Conservation (phyloP, 2,113 vertebrate genomes). For the Collichthys lucidus region DNA sequence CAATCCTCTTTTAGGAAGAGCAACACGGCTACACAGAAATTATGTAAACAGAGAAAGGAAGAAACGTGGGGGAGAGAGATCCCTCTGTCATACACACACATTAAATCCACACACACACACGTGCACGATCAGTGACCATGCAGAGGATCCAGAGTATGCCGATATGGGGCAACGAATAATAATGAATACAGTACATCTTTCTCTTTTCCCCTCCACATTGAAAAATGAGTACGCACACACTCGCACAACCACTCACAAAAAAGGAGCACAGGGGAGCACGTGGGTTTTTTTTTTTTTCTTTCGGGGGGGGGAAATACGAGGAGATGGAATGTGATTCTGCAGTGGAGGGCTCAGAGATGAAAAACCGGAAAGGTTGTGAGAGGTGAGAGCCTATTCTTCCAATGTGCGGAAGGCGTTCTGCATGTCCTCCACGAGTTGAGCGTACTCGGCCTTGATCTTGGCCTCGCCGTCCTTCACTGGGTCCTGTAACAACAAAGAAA, state of each 20-base stretch:
- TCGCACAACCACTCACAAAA: conserved; percentile 54
- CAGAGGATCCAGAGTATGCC: conserved; percentile 69
- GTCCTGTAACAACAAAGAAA: conserved; percentile 84
- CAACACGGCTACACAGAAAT: conserved; percentile 65
- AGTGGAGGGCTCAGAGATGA: conserved; percentile 67
- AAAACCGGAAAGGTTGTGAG: conserved; percentile 14
- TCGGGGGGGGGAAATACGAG: conserved; percentile 37
- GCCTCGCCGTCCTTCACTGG: conserved; percentile 95
- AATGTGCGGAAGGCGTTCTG: conserved; percentile 97
- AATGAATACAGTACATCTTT: conserved; percentile 80
- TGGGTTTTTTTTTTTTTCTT: not conserved
- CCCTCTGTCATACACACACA: conserved; percentile 54
- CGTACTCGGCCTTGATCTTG: conserved; percentile 95
- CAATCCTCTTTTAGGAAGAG: conserved; percentile 50
- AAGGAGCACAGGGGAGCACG: conserved; percentile 47
- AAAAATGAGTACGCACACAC: conserved; percentile 23
- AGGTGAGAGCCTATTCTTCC: conserved; percentile 87
- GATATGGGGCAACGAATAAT: conserved; percentile 62
- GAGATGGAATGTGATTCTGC: conserved; percentile 82
- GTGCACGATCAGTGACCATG: conserved; percentile 53
- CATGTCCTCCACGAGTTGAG: conserved; percentile 97
- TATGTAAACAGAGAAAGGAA: conserved; percentile 76
- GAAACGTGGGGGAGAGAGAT: conserved; percentile 50
- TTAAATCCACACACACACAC: conserved; percentile 42
- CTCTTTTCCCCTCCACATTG: conserved; percentile 74